phyloP scores from a whole-genome alignment of 2,113 vertebrate species.

The Eolophus roseicapilla region DNA sequence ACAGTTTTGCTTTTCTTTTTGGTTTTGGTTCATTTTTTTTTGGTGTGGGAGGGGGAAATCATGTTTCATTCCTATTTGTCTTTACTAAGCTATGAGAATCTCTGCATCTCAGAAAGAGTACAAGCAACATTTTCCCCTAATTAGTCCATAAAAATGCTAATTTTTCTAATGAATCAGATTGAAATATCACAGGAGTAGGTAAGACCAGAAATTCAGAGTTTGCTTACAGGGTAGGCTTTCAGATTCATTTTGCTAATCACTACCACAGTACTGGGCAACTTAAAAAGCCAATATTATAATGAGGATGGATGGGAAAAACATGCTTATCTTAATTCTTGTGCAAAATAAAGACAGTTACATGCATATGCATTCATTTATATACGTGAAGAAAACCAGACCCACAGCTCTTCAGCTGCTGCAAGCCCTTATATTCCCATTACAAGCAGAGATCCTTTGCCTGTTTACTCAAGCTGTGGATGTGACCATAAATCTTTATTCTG shows the following conservation, averaged over 20 bases:
- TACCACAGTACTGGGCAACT: background rate
- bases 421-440: background rate
- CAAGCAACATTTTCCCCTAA: slow-evolving; percentile 5
- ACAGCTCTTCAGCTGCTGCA: background rate
- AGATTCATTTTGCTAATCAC: slow-evolving; percentile 22
- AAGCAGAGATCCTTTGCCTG: background rate
- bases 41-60: background rate
- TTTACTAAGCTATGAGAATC: background rate
- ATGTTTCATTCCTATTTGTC: background rate
- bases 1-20: background rate
- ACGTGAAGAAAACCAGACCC: background rate
- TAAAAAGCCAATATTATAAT: background rate
- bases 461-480: slow-evolving; percentile 24
- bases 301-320: slow-evolving; percentile 2
- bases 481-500: slow-evolving; percentile 60
- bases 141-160: slow-evolving; percentile 66
- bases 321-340: background rate
- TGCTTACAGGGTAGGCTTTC: slow-evolving; percentile 4
- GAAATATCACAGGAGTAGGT: slow-evolving; percentile 49
- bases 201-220: slow-evolving; percentile 13
- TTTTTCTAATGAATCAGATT: slow-evolving; percentile 64
- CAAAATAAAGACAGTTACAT: background rate
- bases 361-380: background rate
- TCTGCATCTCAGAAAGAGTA: background rate
- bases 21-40: background rate